Base-by-base conservation (phyloP, 2,888 invertebrate genomes). In the Acholoe squamosa region DNA sequence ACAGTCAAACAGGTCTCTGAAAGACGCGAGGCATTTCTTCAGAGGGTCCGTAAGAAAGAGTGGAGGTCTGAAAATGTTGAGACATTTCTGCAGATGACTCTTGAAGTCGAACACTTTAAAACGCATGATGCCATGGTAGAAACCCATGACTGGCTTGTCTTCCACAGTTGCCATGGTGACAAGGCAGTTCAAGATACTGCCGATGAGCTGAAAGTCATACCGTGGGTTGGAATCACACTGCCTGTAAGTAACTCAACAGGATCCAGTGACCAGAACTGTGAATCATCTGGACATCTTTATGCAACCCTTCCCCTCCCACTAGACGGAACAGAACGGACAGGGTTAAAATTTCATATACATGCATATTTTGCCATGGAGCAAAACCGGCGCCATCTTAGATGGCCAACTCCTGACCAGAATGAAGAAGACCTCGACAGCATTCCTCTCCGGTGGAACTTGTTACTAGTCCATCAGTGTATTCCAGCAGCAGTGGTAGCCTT, bases 151-250 rank as follows among this genome's bases (percentile, higher is more conserved):
- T 14, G 84, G 80, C 80, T 80, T 16, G 80, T 80, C 12, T 80
- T 12, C 33, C 80, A 80, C n/a, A 19, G 1, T 5, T 80, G 43
- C 25, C 80, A 86, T 10, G 86, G 54, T 0, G 19, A 25, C 22
- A 86, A 56, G 14, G 33, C 28, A 28, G 86, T 54, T n/a, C 3
- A 28, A 14, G 28, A 90, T 5, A 31, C 93, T 71, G 93, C 93
- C 16, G 43, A 90, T 0, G 67, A 91, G 10, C 89, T 93, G n/a
- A 77, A 54, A 25, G 86, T 86, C 10, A 71, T 88, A n/a, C 93
- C 93, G 3, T 92, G 90, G 89, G 93, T 93, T n/a, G 92, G 93
- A 25, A 90, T 92, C 19, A 92, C 93, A 54, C 19, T 86, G n/a
- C 86, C 22, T 22, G 28, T 86, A 25, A 10, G 5, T 3, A 84